Conservation (phyloP, 2,797 vertebrate genomes). For the Onychomys leucogaster region DNA sequence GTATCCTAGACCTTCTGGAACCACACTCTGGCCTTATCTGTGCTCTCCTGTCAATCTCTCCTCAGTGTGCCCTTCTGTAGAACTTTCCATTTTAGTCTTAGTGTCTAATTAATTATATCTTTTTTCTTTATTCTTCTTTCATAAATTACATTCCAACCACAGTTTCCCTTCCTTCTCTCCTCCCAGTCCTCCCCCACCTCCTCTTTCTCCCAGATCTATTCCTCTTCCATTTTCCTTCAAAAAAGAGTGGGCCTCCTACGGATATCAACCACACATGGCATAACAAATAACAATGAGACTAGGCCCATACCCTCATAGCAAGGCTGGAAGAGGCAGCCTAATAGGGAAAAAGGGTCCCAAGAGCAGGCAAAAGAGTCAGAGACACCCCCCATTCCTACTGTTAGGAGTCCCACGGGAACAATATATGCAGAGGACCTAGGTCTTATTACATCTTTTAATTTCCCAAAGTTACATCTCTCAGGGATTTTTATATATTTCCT, state of each 20-base stretch:
- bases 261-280: background rate
- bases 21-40: background rate
- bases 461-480: background rate
- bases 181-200: background rate
- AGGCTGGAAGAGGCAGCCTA: background rate
- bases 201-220: background rate
- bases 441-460: slow-evolving; percentile 10
- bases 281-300: background rate
- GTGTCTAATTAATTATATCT: background rate
- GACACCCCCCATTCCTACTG: too few relatives aligned
- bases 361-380: background rate
- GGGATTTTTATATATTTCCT: background rate
- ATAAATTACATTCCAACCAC: too few relatives aligned
- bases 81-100: background rate
- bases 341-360: too few relatives aligned
- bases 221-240: background rate
- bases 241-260: background rate
- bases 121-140: background rate
- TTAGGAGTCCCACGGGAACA: background rate
- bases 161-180: background rate
- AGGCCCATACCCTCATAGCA: too few relatives aligned
- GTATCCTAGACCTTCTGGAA: background rate
- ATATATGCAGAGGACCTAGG: background rate
- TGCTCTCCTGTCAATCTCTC: background rate
- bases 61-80: background rate